These are phyloP conservation scores for Saxidomus purpurata DNA, from an alignment of 1,140 invertebrate genomes.

Conservation along the genomic window DNA sequence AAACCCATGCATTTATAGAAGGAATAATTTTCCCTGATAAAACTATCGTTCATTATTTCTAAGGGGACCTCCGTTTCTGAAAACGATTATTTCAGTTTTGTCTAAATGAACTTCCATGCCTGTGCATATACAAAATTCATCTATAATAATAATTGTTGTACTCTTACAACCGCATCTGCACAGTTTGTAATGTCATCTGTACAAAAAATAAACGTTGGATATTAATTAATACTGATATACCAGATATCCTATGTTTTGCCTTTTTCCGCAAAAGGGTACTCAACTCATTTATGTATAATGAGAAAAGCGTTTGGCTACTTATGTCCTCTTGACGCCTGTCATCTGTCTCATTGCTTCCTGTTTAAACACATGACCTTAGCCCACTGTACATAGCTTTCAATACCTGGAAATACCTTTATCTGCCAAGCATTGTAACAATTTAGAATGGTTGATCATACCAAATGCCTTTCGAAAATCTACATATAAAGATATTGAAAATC, in stretches of 20 bases:
- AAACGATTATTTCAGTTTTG: conserved; percentile 22
- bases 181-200: conserved; percentile 38
- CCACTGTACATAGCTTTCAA: conserved; percentile 31
- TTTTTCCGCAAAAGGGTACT: not conserved
- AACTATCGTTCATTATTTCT: not conserved
- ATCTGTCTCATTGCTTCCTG: not conserved
- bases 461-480: conserved; percentile 58
- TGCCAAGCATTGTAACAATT: conserved; percentile 9
- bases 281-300: no score
- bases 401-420: conserved; percentile 1
- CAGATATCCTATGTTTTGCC: conserved; percentile 27
- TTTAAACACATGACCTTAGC: conserved; percentile 31
- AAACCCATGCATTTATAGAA: no score
- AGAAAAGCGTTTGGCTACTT: conserved; percentile 18
- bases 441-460: no score
- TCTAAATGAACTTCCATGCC: conserved; percentile 25
- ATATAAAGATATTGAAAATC: no score
- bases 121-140: conserved; percentile 23
- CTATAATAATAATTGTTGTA: conserved; percentile 33
- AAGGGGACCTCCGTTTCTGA: conserved; percentile 15
- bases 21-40: no score
- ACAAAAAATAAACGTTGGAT: conserved; percentile 42
- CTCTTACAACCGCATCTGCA: conserved; percentile 14
- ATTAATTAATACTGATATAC: conserved; percentile 39
- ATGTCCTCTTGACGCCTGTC: conserved; percentile 17